Percentiles rank a stretch among this genome's conserved stretches.
These are phyloP conservation scores for Conomelus anceps DNA, from an alignment of 2,888 invertebrate genomes.

Conservation along the genomic window DNA sequence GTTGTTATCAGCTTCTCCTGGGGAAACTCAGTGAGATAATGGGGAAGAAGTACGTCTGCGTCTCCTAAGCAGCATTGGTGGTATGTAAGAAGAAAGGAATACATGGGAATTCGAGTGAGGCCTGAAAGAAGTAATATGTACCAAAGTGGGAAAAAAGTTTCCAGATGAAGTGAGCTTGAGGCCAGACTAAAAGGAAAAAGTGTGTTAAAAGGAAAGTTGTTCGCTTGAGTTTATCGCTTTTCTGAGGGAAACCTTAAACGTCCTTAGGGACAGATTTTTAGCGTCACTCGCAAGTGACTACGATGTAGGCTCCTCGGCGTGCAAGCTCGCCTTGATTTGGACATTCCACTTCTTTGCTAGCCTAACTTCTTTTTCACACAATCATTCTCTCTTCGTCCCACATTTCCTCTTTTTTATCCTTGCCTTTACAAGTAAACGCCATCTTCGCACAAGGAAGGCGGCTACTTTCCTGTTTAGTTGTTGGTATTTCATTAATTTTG, in stretches of 20 bases:
- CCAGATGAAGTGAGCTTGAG: background rate
- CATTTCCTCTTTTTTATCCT: background rate
- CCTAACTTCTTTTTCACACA: background rate
- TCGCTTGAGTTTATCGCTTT: slow-evolving; percentile 8
- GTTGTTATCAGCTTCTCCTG: background rate
- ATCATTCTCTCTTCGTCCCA: background rate
- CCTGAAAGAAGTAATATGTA: background rate
- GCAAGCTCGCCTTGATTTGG: background rate
- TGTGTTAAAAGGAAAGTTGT: slow-evolving; percentile 12
- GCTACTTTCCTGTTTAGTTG: background rate
- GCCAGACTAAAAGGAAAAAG: background rate
- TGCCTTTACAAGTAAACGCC: background rate
- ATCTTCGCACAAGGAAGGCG: background rate
- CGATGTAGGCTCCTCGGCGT: background rate
- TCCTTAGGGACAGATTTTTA: background rate
- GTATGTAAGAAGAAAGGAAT: background rate
- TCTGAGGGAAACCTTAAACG: background rate
- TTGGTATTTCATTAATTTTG: background rate
- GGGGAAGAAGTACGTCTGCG: background rate
- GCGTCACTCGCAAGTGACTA: background rate
- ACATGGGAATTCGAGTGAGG: background rate
- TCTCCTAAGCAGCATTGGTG: background rate
- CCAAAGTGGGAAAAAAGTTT: background rate
- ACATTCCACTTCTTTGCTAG: background rate
- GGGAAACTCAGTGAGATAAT: background rate